Conservation (phyloP, 2,113 vertebrate genomes). For the Meleagris gallopavo region DNA sequence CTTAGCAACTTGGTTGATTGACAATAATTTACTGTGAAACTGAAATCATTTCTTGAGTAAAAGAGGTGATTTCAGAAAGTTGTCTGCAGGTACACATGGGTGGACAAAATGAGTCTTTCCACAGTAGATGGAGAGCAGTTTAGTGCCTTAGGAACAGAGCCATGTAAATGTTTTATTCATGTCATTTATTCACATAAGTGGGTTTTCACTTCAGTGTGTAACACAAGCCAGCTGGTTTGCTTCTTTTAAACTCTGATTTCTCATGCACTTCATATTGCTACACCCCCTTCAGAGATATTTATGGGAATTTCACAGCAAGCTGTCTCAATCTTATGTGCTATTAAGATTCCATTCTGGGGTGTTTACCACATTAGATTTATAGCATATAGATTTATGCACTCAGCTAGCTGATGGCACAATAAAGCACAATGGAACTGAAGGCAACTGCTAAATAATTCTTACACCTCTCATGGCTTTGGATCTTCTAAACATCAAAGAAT, state of each 20-base stretch:
- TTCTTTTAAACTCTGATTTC: constrained; percentile 75
- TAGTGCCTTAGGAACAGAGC: neutral
- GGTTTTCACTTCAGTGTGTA: constrained; percentile 69
- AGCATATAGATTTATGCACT: constrained; percentile 39
- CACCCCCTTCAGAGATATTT: constrained; percentile 73
- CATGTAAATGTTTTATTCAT: constrained; percentile 74
- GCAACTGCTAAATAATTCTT: constrained; percentile 1
- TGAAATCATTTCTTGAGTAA: neutral
- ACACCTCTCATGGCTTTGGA: neutral
- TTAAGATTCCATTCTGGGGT: constrained; percentile 59
- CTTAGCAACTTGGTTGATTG: neutral
- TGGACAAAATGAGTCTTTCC: neutral
- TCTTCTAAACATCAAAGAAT: constrained; percentile 29
- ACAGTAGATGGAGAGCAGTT: neutral
- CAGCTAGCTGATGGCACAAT: constrained; percentile 22
- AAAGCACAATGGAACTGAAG: constrained; percentile 18
- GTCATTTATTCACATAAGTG: constrained; percentile 57
- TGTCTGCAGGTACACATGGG: neutral
- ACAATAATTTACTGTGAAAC: neutral
- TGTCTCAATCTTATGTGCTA: constrained; percentile 69
- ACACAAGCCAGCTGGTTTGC: constrained; percentile 76
- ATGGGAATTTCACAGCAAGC: constrained; percentile 71
- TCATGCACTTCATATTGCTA: constrained; percentile 65
- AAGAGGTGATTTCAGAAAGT: neutral
- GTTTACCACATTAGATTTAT: constrained; percentile 68